Evolutionary conservation across 2,797 vertebrate species (phyloP).

Genomic region (Brachymystax lenok): DNA sequence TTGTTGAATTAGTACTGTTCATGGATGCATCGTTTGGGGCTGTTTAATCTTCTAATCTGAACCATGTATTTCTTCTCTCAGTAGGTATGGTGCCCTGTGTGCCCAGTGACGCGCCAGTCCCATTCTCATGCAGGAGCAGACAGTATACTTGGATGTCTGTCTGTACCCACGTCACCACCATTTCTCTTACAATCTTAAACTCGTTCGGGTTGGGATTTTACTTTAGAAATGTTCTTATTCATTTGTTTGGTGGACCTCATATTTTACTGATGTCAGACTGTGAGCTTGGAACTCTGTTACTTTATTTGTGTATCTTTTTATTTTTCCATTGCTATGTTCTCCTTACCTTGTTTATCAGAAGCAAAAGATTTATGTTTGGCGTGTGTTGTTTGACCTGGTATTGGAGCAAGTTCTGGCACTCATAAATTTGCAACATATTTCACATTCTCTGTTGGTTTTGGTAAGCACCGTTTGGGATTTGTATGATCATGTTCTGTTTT

Average conservation of each 20-base stretch:
- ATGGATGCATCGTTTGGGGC: too few relatives aligned
- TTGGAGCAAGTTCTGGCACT: not conserved
- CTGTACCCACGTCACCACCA: too few relatives aligned
- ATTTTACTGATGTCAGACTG: not conserved
- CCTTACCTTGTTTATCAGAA: not conserved
- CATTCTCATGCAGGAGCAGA: not conserved
- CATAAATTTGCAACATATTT: not conserved
- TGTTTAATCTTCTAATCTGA: not conserved
- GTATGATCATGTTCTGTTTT: not conserved
- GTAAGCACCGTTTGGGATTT: not conserved
- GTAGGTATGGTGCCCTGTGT: conserved; percentile 51
- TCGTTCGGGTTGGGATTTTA: not conserved
- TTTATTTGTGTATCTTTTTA: not conserved
- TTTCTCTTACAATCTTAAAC: not conserved
- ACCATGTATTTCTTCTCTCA: not conserved
- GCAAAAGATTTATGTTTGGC: not conserved
- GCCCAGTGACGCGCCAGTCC: conserved; percentile 34
- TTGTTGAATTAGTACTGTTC: too few relatives aligned
- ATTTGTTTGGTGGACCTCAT: not conserved
- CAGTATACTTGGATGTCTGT: not conserved
- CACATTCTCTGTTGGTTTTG: not conserved
- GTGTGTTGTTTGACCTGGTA: not conserved
- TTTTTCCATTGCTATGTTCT: conserved; percentile 1
- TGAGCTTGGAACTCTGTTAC: conserved; percentile 1
- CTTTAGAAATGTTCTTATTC: not conserved